Conservation (phyloP, 2,797 vertebrate genomes). For the Nyctibius grandis region DNA sequence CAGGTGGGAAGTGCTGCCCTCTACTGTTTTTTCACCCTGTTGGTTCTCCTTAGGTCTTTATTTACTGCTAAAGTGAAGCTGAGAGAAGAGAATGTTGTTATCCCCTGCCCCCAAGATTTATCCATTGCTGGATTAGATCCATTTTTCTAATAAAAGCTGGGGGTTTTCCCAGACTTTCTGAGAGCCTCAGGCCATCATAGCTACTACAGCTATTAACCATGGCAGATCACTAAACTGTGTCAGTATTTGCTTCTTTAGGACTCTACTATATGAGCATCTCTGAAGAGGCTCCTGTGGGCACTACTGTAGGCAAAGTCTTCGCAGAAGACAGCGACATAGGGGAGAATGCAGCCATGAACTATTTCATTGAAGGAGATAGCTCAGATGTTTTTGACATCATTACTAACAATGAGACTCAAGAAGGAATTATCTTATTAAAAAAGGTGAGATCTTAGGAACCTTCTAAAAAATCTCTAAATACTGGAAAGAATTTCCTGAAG, state of each 20-base stretch:
- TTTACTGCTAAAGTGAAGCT: background rate
- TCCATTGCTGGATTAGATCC: background rate
- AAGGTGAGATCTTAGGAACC: constrained; percentile 74
- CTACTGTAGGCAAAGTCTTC: constrained; percentile 82
- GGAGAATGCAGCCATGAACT: constrained; percentile 88
- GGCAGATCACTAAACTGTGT: background rate
- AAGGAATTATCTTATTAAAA: constrained; percentile 86
- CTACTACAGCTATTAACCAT: background rate
- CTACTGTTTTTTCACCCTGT: background rate
- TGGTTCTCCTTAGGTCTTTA: background rate
- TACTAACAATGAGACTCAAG: constrained; percentile 86
- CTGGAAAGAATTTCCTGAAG: background rate
- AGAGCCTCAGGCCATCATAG: background rate
- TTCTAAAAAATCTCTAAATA: background rate
- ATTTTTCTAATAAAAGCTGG: background rate
- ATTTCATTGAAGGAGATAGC: constrained; percentile 82
- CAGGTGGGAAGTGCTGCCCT: background rate
- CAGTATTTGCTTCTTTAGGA: constrained; percentile 68
- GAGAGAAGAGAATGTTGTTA: background rate
- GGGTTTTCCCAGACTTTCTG: background rate
- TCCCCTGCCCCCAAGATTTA: too few relatives aligned
- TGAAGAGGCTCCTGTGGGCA: constrained; percentile 82
- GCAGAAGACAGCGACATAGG: constrained; percentile 88
- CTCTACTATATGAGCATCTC: constrained; percentile 83
- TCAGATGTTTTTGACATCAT: constrained; percentile 81